Evolutionary conservation across 2,797 vertebrate genomes (phyloP).

Genomic region (Emydoidea blandingii): DNA sequence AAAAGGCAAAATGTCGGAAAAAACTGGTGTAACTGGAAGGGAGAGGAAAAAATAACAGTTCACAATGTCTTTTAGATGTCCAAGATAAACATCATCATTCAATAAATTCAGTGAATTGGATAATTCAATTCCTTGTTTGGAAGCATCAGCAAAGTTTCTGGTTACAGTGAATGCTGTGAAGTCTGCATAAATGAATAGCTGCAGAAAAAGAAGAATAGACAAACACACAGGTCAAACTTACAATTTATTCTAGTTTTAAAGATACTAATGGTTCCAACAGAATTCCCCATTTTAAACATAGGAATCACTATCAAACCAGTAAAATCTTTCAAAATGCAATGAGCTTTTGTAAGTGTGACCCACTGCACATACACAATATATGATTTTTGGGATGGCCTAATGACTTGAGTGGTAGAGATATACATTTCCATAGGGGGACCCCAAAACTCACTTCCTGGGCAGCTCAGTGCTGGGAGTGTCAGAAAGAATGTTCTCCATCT

Average conservation of each 20-base stretch:
- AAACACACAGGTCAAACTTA: neutral
- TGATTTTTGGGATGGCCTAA: neutral
- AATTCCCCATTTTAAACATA: neutral
- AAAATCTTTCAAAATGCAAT: neutral
- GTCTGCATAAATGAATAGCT: neutral
- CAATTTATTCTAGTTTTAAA: neutral
- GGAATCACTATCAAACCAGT: neutral
- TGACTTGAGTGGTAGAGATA: neutral
- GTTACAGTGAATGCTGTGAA: neutral
- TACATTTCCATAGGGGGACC: neutral
- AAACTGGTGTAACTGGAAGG: neutral
- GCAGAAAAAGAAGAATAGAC: too few species aligned
- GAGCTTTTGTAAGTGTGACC: neutral
- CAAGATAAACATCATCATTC: neutral
- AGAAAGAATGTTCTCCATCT: neutral
- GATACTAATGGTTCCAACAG: neutral
- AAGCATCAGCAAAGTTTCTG: neutral
- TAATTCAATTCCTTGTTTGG: neutral
- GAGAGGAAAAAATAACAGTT: neutral
- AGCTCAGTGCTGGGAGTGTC: accelerated
- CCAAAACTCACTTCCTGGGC: neutral
- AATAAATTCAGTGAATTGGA: neutral
- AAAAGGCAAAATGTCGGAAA: neutral
- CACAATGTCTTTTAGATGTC: neutral
- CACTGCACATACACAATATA: neutral